Evolutionary conservation across 2,797 vertebrate species (phyloP), one percentile per base, ranked within the genome.

Genomic region (Acipenser ruthenus): DNA sequence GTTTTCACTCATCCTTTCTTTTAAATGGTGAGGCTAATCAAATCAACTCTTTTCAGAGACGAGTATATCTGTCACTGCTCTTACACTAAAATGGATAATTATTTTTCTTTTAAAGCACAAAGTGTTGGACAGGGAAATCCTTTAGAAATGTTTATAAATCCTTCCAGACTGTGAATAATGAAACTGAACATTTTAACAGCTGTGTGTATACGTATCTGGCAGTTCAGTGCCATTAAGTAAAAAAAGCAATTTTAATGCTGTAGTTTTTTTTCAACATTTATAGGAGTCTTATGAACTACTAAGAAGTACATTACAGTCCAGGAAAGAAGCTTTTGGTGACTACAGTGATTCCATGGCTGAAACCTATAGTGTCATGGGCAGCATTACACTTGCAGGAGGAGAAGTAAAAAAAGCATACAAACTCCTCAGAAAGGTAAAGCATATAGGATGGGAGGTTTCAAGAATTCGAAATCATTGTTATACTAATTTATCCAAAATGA

Each of bases 241-340:
- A 37, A 37, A 37, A 37, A 37, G 23, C 23, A 37, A 37, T 37
- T 37, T 37, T 37, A 37, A 37, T 37, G 23, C 4, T 37, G 23
- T 37, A 37, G 23, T 37, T 37, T 37, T 37, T 37, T 37, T 37
- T 37, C 23, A 37, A 13, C 9, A n/a, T 58, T 58, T 67, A 10
- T 63, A 84, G 83, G 75, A 79, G 48, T 79, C 76, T 64, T 81
- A 80, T 10, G 71, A 62, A 64, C 63, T 81, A 48, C 66, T 83
- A 10, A 76, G 73, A 60, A 13, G 73, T 52, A 74, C 75, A 0
- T 8, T 83, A 61, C 71, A 71, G 65, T 72, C 66, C 68, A 73
- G 75, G 49, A 1, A 66, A 48, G 62, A 71, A 61, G 62, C 48
- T 10, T 75, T 68, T 37, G 55, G 69, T 8, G 71, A 76, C 63